Base-by-base conservation (phyloP, 92 coral and sea anemone species). In the Ricordea florida region DNA sequence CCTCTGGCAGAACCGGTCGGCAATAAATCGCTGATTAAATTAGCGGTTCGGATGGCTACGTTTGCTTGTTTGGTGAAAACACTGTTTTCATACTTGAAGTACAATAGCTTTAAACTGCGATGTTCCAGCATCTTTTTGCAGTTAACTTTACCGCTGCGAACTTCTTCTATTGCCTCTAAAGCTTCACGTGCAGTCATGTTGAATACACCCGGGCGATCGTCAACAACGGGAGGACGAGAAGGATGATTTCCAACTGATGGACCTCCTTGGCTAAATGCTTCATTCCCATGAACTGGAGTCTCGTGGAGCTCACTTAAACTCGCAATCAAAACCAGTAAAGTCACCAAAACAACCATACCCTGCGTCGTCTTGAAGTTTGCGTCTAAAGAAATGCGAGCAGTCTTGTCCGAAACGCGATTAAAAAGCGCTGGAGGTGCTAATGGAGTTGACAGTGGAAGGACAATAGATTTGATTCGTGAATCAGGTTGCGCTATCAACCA, bases 41-140 rank as follows among this genome's bases (percentile, higher is more conserved):
- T 91, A 13, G 97, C 97, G 17, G 97, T 83, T 13, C 90, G 79
- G 10, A 91, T 91, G 18, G 93, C 90, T 24, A 91, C 74, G 69
- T 63, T 65, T 11, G 97, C 97, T 61, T 87, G 93, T 4, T 59
- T 62, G 16, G 87, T 88, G 51, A 79, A 91, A 10, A 83, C 90
- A 27, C 87, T 83, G 64, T 87, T 84, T 44, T 91, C 84, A 70
- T 91, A 91, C 45, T 85, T 84, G 15, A 91, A 79, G 59, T 55
- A 42, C 36, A 91, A 51, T 27, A 91, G 81, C 44, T 91, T 85
- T 44, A 91, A 43, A 68, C 81, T 75, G 57, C 97, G 52, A 5
- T 75, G 73, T n/a, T 84, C 92, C 22, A 86, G 86, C 92, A 90
- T 82, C 20, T 79, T 64, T 31, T 76, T 74, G 53, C 97, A 91